Conservation (phyloP, 1,140 invertebrate species). For the Trachelipus rathkii region DNA sequence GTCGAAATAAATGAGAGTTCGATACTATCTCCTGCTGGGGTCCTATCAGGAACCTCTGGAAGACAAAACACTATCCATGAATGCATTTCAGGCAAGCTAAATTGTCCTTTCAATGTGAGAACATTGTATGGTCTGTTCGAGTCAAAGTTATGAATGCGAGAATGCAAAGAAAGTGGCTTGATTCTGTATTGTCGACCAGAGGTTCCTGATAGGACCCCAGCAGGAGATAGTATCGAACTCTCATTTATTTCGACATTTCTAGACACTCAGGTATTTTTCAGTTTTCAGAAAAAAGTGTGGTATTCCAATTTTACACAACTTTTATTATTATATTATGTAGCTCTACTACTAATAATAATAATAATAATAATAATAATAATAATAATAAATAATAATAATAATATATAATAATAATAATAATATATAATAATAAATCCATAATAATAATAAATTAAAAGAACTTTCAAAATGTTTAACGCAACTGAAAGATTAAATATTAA, state of each 20-base stretch:
- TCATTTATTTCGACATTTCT: slow-evolving; percentile 68
- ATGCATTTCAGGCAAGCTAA: slow-evolving; percentile 79
- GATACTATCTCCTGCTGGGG: slow-evolving; percentile 60
- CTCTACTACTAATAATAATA: too few relatives aligned
- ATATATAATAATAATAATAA: too few relatives aligned
- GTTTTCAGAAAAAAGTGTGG: too few relatives aligned
- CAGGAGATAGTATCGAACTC: slow-evolving; percentile 59
- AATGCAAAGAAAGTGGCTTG: slow-evolving; percentile 70
- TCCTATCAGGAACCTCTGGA: slow-evolving; percentile 75
- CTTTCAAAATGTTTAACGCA: too few relatives aligned
- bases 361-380: too few relatives aligned
- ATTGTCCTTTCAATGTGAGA: slow-evolving; percentile 67
- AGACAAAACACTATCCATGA: slow-evolving; percentile 73
- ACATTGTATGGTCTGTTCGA: slow-evolving; percentile 65
- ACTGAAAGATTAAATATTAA: too few relatives aligned
- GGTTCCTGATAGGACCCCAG: slow-evolving; percentile 70
- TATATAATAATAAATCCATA: too few relatives aligned
- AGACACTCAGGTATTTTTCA: slow-evolving; percentile 62
- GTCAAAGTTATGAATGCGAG: slow-evolving; percentile 62
- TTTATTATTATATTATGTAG: too few relatives aligned
- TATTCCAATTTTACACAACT: too few relatives aligned
- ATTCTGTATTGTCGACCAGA: slow-evolving; percentile 69
- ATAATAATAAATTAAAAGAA: too few relatives aligned
- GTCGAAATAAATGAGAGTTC: slow-evolving; percentile 65
- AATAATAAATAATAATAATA: too few relatives aligned